Evolutionary conservation across 1,140 invertebrate species (phyloP).

Genomic region (Bicyclus anynana): DNA sequence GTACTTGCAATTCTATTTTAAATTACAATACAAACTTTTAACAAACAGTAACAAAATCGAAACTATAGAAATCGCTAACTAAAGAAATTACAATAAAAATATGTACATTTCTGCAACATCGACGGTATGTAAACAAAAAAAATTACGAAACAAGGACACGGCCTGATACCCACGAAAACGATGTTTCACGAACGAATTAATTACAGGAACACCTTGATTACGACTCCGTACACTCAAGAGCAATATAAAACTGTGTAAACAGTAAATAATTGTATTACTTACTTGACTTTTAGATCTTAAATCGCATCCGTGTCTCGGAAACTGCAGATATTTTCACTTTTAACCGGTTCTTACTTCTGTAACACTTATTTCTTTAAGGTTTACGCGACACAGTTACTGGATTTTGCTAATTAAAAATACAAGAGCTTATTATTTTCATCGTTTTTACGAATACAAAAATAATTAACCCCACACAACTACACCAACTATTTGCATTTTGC

Average conservation of each 20-base stretch:
- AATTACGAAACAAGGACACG: constrained; percentile 3
- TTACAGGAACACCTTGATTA: background rate
- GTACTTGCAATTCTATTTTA: too few species aligned
- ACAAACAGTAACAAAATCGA: too few species aligned
- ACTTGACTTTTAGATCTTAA: background rate
- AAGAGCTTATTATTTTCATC: too few species aligned
- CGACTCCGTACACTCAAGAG: background rate
- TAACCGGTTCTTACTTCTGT: too few species aligned
- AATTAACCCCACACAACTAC: background rate
- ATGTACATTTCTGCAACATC: background rate
- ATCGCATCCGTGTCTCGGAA: background rate
- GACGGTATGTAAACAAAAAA: constrained; percentile 11
- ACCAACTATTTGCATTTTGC: background rate
- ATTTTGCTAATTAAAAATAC: too few species aligned
- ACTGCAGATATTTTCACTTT: background rate
- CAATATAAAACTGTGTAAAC: background rate
- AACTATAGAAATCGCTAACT: background rate
- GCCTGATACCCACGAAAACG: background rate
- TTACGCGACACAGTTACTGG: background rate
- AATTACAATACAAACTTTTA: too few species aligned
- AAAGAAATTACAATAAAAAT: background rate
- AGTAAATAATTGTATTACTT: background rate
- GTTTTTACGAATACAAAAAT: background rate
- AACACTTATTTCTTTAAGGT: background rate
- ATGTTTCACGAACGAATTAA: background rate